Percentiles rank a stretch among this genome's conserved stretches.
Conservation (phyloP, 1,140 invertebrate species). For the Drosophila azteca region DNA sequence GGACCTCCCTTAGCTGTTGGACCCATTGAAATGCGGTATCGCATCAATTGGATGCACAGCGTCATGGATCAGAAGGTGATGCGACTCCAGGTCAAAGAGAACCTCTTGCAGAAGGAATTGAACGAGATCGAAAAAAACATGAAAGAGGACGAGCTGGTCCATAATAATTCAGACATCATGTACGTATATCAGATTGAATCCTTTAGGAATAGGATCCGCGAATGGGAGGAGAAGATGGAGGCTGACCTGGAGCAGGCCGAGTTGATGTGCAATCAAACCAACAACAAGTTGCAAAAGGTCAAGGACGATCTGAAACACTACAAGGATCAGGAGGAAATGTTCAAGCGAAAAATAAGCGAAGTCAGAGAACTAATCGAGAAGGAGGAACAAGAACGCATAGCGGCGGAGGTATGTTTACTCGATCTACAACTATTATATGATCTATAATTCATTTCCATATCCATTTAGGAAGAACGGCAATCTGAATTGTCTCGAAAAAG, state of each 20-base stretch:
- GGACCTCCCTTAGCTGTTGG: conserved; percentile 13
- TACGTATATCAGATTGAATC: conserved; percentile 20
- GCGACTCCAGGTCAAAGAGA: conserved; percentile 18
- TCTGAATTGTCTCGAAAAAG: neutral
- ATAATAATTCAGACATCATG: neutral
- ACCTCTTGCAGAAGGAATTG: conserved; percentile 7
- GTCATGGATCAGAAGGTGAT: conserved; percentile 32
- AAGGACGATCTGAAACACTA: conserved; percentile 49
- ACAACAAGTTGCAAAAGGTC: conserved; percentile 22
- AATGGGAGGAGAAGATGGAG: conserved; percentile 5
- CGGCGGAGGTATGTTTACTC: neutral
- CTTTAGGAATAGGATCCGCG: conserved; percentile 1
- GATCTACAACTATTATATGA: too few species aligned
- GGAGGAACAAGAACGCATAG: conserved; percentile 1
- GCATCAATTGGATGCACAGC: conserved; percentile 44
- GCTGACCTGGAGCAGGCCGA: conserved; percentile 41
- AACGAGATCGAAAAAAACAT: neutral
- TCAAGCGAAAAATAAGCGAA: conserved; percentile 24
- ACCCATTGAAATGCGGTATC: conserved; percentile 55
- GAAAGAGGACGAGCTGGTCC: neutral
- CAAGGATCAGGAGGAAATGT: conserved; percentile 43
- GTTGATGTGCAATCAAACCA: conserved; percentile 13
- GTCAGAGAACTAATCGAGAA: conserved; percentile 1
- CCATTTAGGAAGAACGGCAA: neutral
- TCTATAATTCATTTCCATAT: neutral